phyloP scores from a whole-genome alignment of 2,113 vertebrate genomes.

The Psittacara wagleri region DNA sequence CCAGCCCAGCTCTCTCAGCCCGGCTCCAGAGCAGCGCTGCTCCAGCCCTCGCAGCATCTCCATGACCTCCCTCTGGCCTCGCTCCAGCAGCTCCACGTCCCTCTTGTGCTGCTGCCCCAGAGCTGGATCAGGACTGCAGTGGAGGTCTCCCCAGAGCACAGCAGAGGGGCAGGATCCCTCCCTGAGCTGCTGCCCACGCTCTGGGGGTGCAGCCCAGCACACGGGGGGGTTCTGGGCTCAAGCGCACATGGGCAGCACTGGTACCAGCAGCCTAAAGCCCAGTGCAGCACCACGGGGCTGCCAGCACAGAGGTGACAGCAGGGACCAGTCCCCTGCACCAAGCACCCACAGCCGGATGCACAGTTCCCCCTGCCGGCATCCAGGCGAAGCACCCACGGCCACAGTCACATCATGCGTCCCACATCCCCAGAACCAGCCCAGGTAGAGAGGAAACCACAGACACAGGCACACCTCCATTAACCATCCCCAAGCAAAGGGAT shows the following conservation, averaged over 20 bases:
- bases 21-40: no score
- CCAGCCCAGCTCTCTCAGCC: no score
- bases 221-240: neutral
- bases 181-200: neutral
- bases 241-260: fast-evolving
- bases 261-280: neutral
- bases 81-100: no score
- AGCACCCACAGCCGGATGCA: neutral
- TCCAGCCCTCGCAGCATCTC: no score
- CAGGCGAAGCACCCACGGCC: neutral
- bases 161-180: neutral
- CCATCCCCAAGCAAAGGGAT: neutral
- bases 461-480: fast-evolving
- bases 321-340: neutral
- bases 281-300: fast-evolving
- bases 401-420: neutral
- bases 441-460: neutral
- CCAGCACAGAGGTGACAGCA: neutral
- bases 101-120: no score
- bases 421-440: neutral
- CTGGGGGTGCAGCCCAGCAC: neutral
- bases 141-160: no score
- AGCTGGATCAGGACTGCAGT: no score
- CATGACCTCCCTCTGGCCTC: no score
- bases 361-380: conserved; percentile 18